Base-by-base conservation (phyloP, 2,113 vertebrate genomes). In the Aegithalos caudatus region DNA sequence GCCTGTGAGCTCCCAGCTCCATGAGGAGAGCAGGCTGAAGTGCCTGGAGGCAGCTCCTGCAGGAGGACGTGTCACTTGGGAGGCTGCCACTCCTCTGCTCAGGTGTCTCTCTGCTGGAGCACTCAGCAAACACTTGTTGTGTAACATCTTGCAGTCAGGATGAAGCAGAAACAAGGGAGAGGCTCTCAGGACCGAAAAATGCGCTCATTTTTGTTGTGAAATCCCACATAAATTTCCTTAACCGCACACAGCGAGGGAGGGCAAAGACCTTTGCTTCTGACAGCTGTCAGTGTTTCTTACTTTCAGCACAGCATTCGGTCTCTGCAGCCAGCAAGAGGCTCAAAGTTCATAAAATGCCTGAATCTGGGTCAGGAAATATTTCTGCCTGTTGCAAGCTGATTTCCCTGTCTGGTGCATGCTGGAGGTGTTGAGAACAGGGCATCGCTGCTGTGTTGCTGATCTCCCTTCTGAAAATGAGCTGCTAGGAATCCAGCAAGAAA, bases 341-440 rank as follows among this genome's bases (percentile, higher is more conserved):
- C 11, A 0, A 72, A 79, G 73, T 96, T 89, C 77, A 72, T 42
- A 69, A 92, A 89, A 85, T n/a, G 66, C 50, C 87, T 65, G 69
- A 94, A 96, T 95, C 84, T 87, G 78, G 93, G 91, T 95, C 91
- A 95, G 81, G 93, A 92, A 95, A 92, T 90, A 89, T 80, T 96
- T 96, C 78, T 94, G 53, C 33, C 65, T 62, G 50, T 42, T 91
- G 84, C 57, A 78, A 44, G 69, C 73, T 81, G 67, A 72, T 86
- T 86, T 83, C 81, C 40, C 37, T 40, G 23, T 50, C 53, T 79
- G 56, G 62, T 40, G 29, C 8, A 4, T 4, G 37, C 66, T 76
- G 73, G 78, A 95, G 89, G 93, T 95, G 93, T 85, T 44, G 78
- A 66, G 70, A 87, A 38, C n/a, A 40, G 82, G 57, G 20, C 24